phyloP scores from a whole-genome alignment of 2,888 invertebrate genomes.

The Muschampia plurimacula region DNA sequence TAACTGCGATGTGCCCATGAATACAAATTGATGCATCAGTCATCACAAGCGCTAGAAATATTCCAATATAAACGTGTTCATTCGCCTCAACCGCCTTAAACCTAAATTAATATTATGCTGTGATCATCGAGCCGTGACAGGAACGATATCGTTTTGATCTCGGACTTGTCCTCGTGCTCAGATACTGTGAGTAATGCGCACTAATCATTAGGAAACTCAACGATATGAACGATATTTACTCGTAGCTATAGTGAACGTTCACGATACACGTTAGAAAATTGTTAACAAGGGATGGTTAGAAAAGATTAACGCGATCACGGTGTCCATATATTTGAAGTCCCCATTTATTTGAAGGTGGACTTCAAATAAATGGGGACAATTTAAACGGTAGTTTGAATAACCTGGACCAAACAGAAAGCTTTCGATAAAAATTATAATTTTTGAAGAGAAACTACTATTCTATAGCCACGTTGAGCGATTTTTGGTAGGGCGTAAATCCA shows the following conservation, averaged over 20 bases:
- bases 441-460: no score
- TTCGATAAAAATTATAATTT: no score
- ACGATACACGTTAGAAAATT: slow-evolving; percentile 16
- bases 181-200: slow-evolving; percentile 39
- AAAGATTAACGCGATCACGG: neutral
- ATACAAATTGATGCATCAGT: slow-evolving; percentile 62
- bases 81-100: slow-evolving; percentile 56
- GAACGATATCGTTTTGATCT: slow-evolving; percentile 76
- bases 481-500: no score
- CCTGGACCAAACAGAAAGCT: no score
- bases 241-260: neutral
- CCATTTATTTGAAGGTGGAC: no score
- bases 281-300: neutral
- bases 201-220: slow-evolving; percentile 37
- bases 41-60: slow-evolving; percentile 54
- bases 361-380: no score
- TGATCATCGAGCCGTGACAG: slow-evolving; percentile 71
- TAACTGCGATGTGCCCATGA: slow-evolving; percentile 59
- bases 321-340: neutral
- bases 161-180: slow-evolving; percentile 46
- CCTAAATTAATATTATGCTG: slow-evolving; percentile 79
- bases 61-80: slow-evolving; percentile 50
- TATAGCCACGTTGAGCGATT: no score
- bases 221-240: slow-evolving; percentile 21
- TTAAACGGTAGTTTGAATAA: no score